Evolutionary conservation across 2,113 vertebrate species (phyloP).

Genomic region (Pteronura brasiliensis): DNA sequence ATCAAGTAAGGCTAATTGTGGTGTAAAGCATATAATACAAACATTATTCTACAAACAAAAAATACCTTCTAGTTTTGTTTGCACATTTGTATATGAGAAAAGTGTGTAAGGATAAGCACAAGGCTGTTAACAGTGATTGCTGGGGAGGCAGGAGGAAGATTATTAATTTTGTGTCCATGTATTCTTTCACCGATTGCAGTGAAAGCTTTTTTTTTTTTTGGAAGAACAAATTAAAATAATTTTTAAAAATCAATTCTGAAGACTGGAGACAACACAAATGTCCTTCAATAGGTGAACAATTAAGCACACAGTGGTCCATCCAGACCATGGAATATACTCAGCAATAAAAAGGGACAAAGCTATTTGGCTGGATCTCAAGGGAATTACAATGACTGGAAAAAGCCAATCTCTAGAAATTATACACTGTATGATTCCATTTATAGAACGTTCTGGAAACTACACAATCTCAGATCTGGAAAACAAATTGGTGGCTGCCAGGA

Average conservation of each 20-base stretch:
- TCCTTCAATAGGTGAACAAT: neutral
- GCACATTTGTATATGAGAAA: neutral
- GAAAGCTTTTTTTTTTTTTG: neutral
- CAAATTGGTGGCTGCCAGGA: neutral
- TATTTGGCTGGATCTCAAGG: neutral
- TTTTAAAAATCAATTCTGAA: neutral
- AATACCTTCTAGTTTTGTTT: neutral
- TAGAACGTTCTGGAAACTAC: neutral
- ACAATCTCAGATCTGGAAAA: neutral
- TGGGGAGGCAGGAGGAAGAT: neutral
- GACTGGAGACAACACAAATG: neutral
- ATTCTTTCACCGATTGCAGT: neutral
- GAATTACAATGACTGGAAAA: neutral
- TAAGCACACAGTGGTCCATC: neutral
- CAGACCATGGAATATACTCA: neutral
- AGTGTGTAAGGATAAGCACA: neutral
- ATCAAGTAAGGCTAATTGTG: neutral
- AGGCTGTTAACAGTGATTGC: neutral
- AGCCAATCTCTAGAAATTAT: neutral
- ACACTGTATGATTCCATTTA: neutral
- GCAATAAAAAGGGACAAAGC: neutral
- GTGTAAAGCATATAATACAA: neutral
- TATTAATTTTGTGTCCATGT: neutral
- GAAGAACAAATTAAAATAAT: neutral
- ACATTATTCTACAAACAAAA: neutral